Evolutionary conservation across 2,113 vertebrate species (phyloP).

Genomic region (Mesembrinibis cayennensis): DNA sequence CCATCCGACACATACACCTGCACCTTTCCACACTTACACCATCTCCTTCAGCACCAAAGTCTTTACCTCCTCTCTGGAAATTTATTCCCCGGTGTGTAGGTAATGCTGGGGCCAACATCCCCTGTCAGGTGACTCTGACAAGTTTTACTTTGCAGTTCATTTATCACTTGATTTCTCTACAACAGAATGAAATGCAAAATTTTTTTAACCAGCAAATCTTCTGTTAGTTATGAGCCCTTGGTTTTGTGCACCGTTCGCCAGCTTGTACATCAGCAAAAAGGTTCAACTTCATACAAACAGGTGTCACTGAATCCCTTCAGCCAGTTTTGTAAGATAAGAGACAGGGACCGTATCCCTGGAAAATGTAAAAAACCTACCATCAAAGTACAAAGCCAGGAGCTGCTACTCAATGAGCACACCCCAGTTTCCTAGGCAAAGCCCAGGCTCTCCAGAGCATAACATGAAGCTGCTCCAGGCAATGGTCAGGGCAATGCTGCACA

Average conservation of each 20-base stretch:
- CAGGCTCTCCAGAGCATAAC: background rate
- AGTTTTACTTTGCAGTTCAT: background rate
- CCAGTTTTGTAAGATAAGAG: background rate
- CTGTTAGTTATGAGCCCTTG: background rate
- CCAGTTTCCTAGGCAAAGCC: fast-evolving
- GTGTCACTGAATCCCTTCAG: background rate
- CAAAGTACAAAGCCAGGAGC: background rate
- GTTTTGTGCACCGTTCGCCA: background rate
- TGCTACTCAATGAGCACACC: fast-evolving
- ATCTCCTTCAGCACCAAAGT: background rate
- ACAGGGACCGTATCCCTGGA: background rate
- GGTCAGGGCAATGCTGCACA: background rate
- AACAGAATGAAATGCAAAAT: background rate
- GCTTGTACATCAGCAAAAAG: background rate
- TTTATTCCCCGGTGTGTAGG: background rate
- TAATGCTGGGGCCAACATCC: background rate
- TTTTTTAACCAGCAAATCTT: background rate
- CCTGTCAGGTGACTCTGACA: fast-evolving
- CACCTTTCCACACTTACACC: background rate
- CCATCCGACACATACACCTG: background rate
- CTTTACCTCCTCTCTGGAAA: background rate
- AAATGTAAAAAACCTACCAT: background rate
- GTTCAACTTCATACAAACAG: background rate
- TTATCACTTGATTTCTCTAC: background rate
- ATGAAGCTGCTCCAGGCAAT: fast-evolving